Percentiles rank a stretch among this genome's conserved stretches.
phyloP scores from a whole-genome alignment of 2,113 vertebrate species.

The Leptodactylus fuscus region DNA sequence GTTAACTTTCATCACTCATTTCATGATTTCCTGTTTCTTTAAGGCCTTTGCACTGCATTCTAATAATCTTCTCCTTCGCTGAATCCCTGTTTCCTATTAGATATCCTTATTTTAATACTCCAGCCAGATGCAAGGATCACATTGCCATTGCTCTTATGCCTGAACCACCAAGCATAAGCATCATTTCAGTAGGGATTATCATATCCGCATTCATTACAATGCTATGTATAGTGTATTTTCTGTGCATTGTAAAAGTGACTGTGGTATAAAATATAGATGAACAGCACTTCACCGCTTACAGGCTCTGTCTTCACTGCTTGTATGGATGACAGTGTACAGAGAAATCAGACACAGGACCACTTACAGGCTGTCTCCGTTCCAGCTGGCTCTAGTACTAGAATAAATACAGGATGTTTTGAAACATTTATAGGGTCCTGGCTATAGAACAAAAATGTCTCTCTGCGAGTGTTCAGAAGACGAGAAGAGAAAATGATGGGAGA shows the following conservation, averaged over 20 bases:
- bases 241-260: not conserved
- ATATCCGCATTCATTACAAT: not conserved
- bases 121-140: not conserved
- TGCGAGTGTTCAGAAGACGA: not conserved
- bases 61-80: not conserved
- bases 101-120: not conserved
- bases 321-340: not conserved
- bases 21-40: no score
- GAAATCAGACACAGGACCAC: conserved; percentile 21
- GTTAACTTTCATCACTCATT: no score
- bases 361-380: conserved; percentile 33
- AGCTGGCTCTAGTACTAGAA: conserved; percentile 27
- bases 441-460: conserved; percentile 40
- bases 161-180: not conserved
- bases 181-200: not conserved
- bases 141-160: not conserved
- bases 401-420: conserved; percentile 58
- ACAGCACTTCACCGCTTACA: not conserved
- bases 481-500: not conserved
- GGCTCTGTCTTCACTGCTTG: not conserved
- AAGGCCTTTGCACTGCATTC: no score
- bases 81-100: no score
- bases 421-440: conserved; percentile 40
- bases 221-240: not conserved
- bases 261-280: not conserved